phyloP scores from a whole-genome alignment of 2,113 vertebrate species.

The Vireo altiloquus region DNA sequence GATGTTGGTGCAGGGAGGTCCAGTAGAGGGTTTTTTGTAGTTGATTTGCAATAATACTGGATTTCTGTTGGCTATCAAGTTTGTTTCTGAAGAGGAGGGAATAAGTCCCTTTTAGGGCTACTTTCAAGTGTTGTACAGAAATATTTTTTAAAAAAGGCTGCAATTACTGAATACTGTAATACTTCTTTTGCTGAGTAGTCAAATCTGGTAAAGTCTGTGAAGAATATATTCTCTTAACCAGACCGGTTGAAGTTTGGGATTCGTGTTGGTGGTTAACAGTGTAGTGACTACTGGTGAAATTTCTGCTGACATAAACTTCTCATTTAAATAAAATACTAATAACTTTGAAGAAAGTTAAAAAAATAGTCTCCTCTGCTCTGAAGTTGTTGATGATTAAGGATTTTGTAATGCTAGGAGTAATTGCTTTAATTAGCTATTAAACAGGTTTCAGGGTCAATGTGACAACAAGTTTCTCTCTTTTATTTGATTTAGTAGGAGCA shows the following conservation, averaged over 20 bases:
- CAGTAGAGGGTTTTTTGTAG: background rate
- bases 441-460: slow-evolving; percentile 89
- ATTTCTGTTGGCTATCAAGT: background rate
- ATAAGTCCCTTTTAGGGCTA: background rate
- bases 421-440: slow-evolving; percentile 95
- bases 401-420: slow-evolving; percentile 82
- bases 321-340: background rate
- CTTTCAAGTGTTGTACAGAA: background rate
- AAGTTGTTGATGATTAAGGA: slow-evolving; percentile 78
- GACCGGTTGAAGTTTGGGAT: accelerated
- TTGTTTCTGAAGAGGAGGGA: background rate
- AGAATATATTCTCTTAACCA: background rate
- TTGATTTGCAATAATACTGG: background rate
- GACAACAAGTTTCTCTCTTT: slow-evolving; percentile 82
- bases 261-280: background rate
- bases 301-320: background rate
- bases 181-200: background rate
- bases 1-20: accelerated
- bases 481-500: slow-evolving; percentile 88
- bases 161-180: background rate
- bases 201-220: background rate
- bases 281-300: background rate
- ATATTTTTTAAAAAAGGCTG: background rate
- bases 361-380: background rate
- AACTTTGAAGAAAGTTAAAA: background rate